Evolutionary conservation across 2,113 vertebrate species (phyloP).

Genomic region (Nanorana parkeri): DNA sequence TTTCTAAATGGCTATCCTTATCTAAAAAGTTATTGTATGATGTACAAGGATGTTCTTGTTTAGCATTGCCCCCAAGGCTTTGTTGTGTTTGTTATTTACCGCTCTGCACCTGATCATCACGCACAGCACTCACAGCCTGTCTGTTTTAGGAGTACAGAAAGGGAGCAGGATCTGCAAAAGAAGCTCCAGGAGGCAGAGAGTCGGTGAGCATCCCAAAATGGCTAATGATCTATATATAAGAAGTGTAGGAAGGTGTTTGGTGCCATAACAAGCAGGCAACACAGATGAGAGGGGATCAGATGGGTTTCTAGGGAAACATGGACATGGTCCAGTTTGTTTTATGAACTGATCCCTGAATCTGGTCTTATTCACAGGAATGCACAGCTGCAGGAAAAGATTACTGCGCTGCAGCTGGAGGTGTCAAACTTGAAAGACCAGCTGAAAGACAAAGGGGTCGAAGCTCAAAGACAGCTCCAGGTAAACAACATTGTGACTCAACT

Average conservation of each 20-base stretch:
- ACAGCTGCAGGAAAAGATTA: constrained; percentile 75
- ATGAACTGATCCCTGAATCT: too few species aligned
- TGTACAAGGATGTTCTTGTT: too few species aligned
- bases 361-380: constrained; percentile 66
- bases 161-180: constrained; percentile 75
- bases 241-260: not conserved
- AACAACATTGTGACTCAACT: too few species aligned
- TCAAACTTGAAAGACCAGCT: constrained; percentile 68
- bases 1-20: too few species aligned
- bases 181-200: constrained; percentile 70
- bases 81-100: too few species aligned
- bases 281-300: not conserved
- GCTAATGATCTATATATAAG: not conserved
- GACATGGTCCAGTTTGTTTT: too few species aligned
- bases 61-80: too few species aligned
- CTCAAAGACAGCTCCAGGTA: constrained; percentile 50
- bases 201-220: constrained; percentile 55
- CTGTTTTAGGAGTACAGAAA: constrained; percentile 34
- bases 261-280: not conserved
- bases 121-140: not conserved
- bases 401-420: constrained; percentile 73
- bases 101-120: too few species aligned
- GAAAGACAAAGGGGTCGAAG: constrained; percentile 73
- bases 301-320: too few species aligned
- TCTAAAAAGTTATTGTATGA: too few species aligned